Conservation (phyloP, 1,140 invertebrate species). For the Leucophenga varia region DNA sequence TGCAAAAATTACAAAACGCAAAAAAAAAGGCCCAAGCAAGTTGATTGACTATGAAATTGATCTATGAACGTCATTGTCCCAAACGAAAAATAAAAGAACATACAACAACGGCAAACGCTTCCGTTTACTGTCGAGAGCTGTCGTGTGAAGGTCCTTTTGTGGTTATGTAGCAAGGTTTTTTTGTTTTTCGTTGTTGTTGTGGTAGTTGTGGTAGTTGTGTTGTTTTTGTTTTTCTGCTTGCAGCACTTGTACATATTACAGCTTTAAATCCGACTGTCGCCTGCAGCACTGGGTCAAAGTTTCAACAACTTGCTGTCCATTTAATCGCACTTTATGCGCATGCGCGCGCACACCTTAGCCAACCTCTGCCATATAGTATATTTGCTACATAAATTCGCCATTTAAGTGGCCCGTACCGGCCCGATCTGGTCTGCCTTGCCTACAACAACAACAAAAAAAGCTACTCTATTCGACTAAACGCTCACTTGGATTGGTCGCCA, state of each 20-base stretch:
- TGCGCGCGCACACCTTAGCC: conserved; percentile 29
- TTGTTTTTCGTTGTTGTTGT: neutral
- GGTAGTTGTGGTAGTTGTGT: neutral
- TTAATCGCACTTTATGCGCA: conserved; percentile 56
- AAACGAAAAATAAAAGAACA: too few species aligned
- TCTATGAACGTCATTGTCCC: too few species aligned
- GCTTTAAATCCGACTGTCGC: conserved; percentile 20
- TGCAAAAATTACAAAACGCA: conserved; percentile 23
- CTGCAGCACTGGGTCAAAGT: conserved; percentile 28
- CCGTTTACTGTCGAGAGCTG: too few species aligned
- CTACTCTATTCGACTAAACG: too few species aligned
- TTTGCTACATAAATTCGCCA: conserved; percentile 47
- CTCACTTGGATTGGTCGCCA: too few species aligned
- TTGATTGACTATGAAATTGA: too few species aligned
- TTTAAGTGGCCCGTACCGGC: conserved; percentile 39
- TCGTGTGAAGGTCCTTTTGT: too few species aligned
- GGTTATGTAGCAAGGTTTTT: conserved; percentile 30
- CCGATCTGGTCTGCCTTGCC: conserved; percentile 6
- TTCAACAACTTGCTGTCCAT: conserved; percentile 12
- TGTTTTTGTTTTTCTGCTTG: neutral
- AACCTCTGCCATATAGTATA: conserved; percentile 6
- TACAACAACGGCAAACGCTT: too few species aligned
- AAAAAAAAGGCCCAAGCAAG: too few species aligned
- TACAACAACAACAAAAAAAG: too few species aligned
- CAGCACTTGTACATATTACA: conserved; percentile 20